phyloP scores from a whole-genome alignment of 1,140 invertebrate genomes.

The Himalopsyche phryganea region DNA sequence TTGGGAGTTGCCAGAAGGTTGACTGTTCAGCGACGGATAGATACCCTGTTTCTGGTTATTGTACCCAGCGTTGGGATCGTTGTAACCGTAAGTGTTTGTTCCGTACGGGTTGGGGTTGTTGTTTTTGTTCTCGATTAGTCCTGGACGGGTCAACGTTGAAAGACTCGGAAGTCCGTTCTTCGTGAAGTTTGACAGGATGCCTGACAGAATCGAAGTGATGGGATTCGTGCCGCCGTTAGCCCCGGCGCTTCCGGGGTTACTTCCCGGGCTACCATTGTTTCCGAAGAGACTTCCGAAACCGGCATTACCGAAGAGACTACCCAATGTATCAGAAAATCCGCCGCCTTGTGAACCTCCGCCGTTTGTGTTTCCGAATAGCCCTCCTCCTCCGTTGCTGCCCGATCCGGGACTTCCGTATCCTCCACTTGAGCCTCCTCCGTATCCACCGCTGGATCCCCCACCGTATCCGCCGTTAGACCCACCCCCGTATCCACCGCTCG shows the following conservation, averaged over 20 bases:
- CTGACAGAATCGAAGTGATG: conserved; percentile 42
- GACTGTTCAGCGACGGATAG: conserved; percentile 4
- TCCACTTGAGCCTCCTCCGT: conserved; percentile 2
- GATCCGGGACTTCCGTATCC: conserved; percentile 8
- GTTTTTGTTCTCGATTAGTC: conserved; percentile 30
- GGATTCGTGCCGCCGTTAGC: conserved; percentile 40
- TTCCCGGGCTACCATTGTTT: conserved; percentile 14
- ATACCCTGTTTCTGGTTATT: background rate
- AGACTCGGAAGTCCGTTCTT: conserved; percentile 22
- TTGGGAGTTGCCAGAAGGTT: conserved; percentile 5
- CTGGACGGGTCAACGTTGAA: conserved; percentile 25
- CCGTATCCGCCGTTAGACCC: conserved; percentile 4
- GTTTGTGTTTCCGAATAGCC: background rate
- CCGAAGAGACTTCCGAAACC: conserved; percentile 38
- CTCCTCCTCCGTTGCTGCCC: conserved; percentile 34
- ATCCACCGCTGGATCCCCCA: background rate
- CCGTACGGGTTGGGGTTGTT: conserved; percentile 13
- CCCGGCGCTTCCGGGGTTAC: conserved; percentile 27
- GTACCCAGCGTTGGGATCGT: background rate
- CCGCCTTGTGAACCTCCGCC: background rate
- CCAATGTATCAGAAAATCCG: conserved; percentile 7
- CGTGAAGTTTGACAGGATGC: conserved; percentile 31
- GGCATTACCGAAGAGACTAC: conserved; percentile 16
- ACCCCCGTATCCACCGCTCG: conserved; percentile 3
- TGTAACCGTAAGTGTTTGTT: conserved; percentile 14